A percentile compares a stretch with the other conserved stretches of the same genome.
Evolutionary conservation across 2,888 invertebrate species (phyloP).

Genomic region (Diarsia mendica): DNA sequence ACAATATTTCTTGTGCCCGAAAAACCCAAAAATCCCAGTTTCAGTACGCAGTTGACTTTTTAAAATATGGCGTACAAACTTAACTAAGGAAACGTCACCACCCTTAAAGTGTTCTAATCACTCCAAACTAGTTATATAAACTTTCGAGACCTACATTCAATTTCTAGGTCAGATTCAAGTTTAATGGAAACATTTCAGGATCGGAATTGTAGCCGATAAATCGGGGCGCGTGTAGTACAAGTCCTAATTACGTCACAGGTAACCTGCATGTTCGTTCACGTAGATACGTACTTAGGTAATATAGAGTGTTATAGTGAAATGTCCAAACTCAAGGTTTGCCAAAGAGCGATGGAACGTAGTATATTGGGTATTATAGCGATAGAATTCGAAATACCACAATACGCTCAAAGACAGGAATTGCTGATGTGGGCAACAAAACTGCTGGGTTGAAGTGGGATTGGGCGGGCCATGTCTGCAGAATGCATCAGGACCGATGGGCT

Average conservation of each 20-base stretch:
- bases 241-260: conserved; percentile 11
- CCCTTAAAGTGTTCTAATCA: conserved; percentile 5
- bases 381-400: no score
- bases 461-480: no score
- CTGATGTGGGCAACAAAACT: no score
- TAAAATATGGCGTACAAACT: neutral
- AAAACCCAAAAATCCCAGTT: neutral
- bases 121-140: conserved; percentile 35
- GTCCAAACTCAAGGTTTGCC: no score
- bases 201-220: conserved; percentile 37
- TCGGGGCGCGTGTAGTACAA: conserved; percentile 5
- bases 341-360: no score
- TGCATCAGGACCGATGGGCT: no score
- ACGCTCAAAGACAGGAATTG: no score
- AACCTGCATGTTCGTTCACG: conserved; percentile 5
- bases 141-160: conserved; percentile 29
- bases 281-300: neutral
- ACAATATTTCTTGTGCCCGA: no score
- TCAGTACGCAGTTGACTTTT: neutral
- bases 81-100: neutral
- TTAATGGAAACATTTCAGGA: conserved; percentile 43
- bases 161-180: conserved; percentile 40
- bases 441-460: no score
- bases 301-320: neutral
- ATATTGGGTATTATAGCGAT: no score